These are phyloP conservation scores for Cabera pusaria DNA, from an alignment of 2,888 invertebrate genomes.

Conservation along the genomic window DNA sequence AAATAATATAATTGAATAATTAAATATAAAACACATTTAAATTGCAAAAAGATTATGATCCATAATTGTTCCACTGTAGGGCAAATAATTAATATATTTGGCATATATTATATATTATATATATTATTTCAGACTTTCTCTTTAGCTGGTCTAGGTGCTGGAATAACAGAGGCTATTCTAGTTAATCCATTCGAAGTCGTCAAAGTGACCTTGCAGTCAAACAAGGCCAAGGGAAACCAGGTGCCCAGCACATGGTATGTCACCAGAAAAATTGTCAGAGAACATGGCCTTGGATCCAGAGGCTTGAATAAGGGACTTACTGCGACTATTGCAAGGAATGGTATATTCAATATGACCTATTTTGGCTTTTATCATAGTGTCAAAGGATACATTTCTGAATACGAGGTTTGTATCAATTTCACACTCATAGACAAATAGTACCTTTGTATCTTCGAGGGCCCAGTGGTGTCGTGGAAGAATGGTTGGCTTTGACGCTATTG, in stretches of 20 bases:
- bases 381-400: conserved; percentile 88
- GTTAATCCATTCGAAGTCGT: conserved; percentile 98
- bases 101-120: too few species aligned
- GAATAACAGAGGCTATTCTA: conserved; percentile 94
- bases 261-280: conserved; percentile 89
- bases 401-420: conserved; percentile 82
- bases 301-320: conserved; percentile 95
- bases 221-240: conserved; percentile 85
- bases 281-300: conserved; percentile 89
- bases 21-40: too few species aligned
- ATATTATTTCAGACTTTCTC: conserved; percentile 89
- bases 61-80: too few species aligned
- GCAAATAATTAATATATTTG: too few species aligned
- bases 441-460: too few species aligned
- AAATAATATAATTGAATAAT: too few species aligned
- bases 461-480: too few species aligned
- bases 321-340: conserved; percentile 95
- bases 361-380: conserved; percentile 98
- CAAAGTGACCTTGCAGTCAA: conserved; percentile 94
- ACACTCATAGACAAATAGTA: too few species aligned
- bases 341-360: conserved; percentile 96
- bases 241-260: conserved; percentile 90
- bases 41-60: too few species aligned
- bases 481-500: too few species aligned
- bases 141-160: conserved; percentile 94